These are phyloP conservation scores for Phania funesta DNA, from an alignment of 2,888 invertebrate species.

Conservation along the genomic window DNA sequence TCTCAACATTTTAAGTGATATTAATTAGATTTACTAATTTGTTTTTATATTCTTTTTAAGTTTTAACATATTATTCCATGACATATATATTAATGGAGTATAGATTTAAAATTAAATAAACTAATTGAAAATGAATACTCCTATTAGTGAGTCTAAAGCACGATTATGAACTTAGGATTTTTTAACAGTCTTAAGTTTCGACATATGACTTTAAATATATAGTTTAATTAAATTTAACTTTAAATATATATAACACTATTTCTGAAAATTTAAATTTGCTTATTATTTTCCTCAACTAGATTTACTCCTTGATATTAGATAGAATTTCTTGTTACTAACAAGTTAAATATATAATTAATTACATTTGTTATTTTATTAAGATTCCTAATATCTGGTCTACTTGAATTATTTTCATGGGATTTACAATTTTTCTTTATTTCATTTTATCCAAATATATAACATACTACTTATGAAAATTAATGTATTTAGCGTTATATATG, in stretches of 20 bases:
- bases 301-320: no score
- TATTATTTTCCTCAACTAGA: no score
- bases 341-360: neutral
- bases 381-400: neutral
- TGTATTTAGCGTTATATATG: neutral
- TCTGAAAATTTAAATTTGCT: no score
- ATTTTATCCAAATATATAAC: neutral
- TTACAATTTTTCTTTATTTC: neutral
- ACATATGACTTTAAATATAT: no score
- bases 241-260: no score
- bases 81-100: neutral
- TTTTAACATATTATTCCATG: conserved; percentile 11
- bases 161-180: no score
- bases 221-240: no score
- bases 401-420: neutral
- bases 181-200: no score
- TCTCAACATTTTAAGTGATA: conserved; percentile 3
- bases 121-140: neutral
- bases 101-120: neutral
- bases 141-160: neutral
- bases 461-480: neutral
- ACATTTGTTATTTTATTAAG: neutral
- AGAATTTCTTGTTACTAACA: no score
- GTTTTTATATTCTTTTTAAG: neutral
- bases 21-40: neutral